A percentile compares a stretch with the other conserved stretches of the same genome.
Conservation (phyloP, 2,888 invertebrate species). For the Amiota mariae region DNA sequence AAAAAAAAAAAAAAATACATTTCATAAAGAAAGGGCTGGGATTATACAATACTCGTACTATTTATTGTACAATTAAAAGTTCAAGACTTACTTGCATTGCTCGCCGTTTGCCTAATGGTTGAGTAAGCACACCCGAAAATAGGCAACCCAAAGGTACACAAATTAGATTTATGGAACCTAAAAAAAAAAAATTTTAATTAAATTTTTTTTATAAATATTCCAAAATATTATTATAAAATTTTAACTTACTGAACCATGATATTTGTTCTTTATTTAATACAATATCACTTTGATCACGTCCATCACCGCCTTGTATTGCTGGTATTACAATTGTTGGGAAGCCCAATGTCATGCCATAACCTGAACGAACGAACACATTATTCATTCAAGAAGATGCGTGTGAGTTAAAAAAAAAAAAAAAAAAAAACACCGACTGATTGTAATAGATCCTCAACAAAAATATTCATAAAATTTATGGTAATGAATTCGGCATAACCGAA, state of each 20-base stretch:
- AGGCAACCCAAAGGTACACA: conserved; percentile 87
- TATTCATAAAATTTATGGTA: neutral
- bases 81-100: conserved; percentile 79
- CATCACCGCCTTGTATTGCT: conserved; percentile 77
- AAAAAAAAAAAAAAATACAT: conserved; percentile 10
- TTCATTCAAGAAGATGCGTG: neutral
- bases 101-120: conserved; percentile 81
- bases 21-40: neutral
- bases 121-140: conserved; percentile 82
- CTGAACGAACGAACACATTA: no score
- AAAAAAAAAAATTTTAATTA: neutral
- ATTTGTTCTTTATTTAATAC: conserved; percentile 78
- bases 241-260: conserved; percentile 82
- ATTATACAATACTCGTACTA: neutral
- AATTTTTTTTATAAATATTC: neutral
- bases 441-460: neutral
- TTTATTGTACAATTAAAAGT: neutral
- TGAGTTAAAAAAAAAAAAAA: no score
- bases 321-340: conserved; percentile 88
- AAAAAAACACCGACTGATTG: neutral
- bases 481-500: neutral
- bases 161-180: conserved; percentile 87
- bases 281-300: conserved; percentile 73
- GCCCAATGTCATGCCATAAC: conserved; percentile 86
- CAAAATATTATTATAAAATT: neutral